phyloP scores from a whole-genome alignment of 2,797 vertebrate species.

The Protosalanx chinensis region DNA sequence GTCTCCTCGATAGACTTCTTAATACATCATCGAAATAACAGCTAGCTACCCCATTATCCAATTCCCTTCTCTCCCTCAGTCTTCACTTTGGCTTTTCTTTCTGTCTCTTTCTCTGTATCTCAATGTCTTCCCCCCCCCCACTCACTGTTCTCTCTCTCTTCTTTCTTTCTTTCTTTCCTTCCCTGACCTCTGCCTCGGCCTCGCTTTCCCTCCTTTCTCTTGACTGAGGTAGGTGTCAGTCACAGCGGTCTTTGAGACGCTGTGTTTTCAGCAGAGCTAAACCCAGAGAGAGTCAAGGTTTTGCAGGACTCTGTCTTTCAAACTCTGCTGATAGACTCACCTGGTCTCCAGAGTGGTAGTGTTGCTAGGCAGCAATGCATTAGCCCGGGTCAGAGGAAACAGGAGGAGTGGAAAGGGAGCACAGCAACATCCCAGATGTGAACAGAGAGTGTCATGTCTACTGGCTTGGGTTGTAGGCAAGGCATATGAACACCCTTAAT shows the following conservation, averaged over 20 bases:
- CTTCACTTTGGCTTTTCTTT: neutral
- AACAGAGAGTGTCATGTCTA: too few species aligned
- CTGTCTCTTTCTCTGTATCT: neutral
- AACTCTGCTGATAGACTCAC: conserved; percentile 10
- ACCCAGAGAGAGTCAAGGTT: neutral
- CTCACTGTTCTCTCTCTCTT: conserved; percentile 16
- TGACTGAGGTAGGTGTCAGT: neutral
- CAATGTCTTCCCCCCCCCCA: neutral
- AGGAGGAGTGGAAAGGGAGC: too few species aligned
- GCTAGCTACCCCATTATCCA: too few species aligned
- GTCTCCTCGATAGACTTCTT: too few species aligned
- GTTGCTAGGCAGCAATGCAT: conserved; percentile 22
- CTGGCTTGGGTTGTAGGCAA: too few species aligned
- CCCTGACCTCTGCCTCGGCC: conserved; percentile 33
- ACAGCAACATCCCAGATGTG: too few species aligned
- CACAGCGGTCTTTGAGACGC: neutral
- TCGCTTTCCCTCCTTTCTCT: conserved; percentile 30
- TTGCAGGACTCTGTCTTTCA: neutral
- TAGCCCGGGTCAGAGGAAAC: conserved; percentile 2
- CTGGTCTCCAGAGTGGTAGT: conserved; percentile 4
- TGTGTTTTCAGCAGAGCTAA: conserved; percentile 2
- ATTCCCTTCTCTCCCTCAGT: neutral
- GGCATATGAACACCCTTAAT: too few species aligned
- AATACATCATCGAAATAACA: too few species aligned
- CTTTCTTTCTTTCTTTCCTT: neutral